Evolutionary conservation across 2,113 vertebrate genomes (phyloP).

Genomic region (Morone saxatilis): DNA sequence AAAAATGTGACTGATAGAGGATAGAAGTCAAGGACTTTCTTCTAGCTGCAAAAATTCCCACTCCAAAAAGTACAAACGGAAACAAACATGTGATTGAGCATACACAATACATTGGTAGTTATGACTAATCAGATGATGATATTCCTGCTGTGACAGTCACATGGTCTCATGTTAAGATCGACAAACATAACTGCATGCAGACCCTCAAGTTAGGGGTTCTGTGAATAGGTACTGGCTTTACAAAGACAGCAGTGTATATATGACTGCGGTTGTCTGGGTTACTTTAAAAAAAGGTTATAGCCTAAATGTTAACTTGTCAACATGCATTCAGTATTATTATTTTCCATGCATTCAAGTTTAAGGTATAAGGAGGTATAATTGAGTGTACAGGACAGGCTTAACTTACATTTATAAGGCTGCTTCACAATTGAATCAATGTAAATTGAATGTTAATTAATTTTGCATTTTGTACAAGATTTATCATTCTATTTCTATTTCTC

Average conservation of each 20-base stretch:
- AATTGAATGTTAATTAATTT: background rate
- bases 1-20: no score
- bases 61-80: background rate
- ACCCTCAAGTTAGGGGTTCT: background rate
- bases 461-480: background rate
- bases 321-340: background rate
- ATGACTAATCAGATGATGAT: background rate
- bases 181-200: background rate
- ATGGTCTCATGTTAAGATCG: background rate
- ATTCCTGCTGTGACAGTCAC: background rate
- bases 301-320: no score
- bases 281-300: no score
- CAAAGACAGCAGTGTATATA: no score
- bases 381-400: background rate
- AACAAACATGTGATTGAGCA: background rate
- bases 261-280: no score
- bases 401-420: background rate
- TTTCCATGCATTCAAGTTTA: background rate
- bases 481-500: background rate
- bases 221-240: background rate
- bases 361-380: background rate
- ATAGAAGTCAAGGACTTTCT: background rate
- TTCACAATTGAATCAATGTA: background rate
- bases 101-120: no score
- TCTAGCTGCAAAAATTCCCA: background rate